A percentile compares a stretch with the other conserved stretches of the same genome.
Evolutionary conservation across 2,113 vertebrate genomes (phyloP).

Genomic region (Meriones unguiculatus): DNA sequence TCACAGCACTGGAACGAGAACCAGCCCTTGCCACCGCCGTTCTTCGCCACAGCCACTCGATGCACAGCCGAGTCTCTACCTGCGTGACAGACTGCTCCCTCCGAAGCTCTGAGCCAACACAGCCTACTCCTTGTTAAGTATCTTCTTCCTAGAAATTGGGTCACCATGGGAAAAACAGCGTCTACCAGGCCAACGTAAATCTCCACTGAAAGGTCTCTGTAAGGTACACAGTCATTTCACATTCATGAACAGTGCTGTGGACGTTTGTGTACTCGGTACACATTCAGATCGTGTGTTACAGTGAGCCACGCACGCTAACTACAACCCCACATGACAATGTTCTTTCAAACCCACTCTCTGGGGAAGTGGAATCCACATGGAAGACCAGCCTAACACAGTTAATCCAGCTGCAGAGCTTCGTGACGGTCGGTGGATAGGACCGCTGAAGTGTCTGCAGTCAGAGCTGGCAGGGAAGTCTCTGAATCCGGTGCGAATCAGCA

Average conservation of each 20-base stretch:
- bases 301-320: not conserved
- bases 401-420: conserved; percentile 10
- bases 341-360: not conserved
- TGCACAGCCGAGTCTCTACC: too few species aligned
- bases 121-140: not conserved
- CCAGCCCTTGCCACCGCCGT: not conserved
- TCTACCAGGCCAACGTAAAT: not conserved
- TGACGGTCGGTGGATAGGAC: conserved; percentile 18
- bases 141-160: not conserved
- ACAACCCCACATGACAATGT: not conserved
- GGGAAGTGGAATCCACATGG: conserved; percentile 27
- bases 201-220: not conserved
- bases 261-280: not conserved
- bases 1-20: not conserved
- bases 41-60: not conserved
- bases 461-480: conserved; percentile 12
- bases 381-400: conserved; percentile 10
- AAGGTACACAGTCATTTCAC: not conserved
- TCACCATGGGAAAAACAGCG: not conserved
- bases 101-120: not conserved
- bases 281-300: conserved; percentile 30
- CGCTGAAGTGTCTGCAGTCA: conserved; percentile 29
- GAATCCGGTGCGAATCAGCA: conserved; percentile 49
- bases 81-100: not conserved
- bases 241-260: not conserved